phyloP scores from a whole-genome alignment of 2,888 invertebrate species.

The Microplitis manilae region DNA sequence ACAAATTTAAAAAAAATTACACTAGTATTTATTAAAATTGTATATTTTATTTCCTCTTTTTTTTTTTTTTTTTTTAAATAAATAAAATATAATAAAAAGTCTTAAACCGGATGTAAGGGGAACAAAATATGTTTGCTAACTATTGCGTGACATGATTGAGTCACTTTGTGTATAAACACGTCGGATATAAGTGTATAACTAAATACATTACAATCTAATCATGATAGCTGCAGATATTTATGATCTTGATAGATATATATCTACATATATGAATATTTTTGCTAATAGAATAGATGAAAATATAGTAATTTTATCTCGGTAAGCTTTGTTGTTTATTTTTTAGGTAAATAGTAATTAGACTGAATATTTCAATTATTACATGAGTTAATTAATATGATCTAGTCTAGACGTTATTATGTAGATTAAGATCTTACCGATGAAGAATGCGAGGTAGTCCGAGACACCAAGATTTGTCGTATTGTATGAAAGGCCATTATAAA shows the following conservation, averaged over 20 bases:
- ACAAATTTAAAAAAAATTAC: too few species aligned
- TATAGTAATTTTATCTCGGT: neutral
- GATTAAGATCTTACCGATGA: slow-evolving; percentile 73
- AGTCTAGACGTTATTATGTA: neutral
- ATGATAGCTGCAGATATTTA: neutral
- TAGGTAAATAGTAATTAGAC: neutral
- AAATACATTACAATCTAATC: slow-evolving; percentile 1
- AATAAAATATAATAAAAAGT: slow-evolving; percentile 11
- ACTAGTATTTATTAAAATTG: too few species aligned
- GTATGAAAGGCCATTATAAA: slow-evolving; percentile 80
- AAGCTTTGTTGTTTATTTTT: neutral
- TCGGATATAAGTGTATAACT: neutral
- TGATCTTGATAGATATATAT: neutral
- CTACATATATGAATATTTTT: neutral
- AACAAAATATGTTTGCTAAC: slow-evolving; percentile 18
- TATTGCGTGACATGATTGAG: slow-evolving; percentile 21
- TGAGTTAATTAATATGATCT: neutral
- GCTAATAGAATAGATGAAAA: neutral
- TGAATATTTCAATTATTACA: too few species aligned
- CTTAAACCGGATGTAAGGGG: slow-evolving; percentile 12
- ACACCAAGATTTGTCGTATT: slow-evolving; percentile 80
- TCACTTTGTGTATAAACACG: slow-evolving; percentile 8
- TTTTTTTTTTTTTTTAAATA: slow-evolving; percentile 2
- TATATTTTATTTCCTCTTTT: neutral
- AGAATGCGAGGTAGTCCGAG: slow-evolving; percentile 79